These are phyloP conservation scores for Chrysomallon squamiferum DNA, from an alignment of 1,140 invertebrate species.

Conservation along the genomic window DNA sequence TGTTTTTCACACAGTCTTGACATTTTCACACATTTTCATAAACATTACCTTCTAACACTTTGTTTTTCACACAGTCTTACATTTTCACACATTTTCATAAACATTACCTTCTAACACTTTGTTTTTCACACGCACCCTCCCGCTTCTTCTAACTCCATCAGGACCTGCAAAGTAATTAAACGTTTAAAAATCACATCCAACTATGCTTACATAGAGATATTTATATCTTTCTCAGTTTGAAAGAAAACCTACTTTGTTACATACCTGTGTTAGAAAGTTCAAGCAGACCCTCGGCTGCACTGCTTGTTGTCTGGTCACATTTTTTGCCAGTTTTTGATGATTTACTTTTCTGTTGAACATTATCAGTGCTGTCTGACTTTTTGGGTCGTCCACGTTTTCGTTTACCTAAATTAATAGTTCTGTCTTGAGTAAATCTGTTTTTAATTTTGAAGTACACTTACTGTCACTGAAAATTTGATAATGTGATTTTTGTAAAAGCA, in stretches of 20 bases:
- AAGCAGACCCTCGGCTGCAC: slow-evolving; percentile 50
- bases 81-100: too few relatives aligned
- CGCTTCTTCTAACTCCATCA: slow-evolving; percentile 59
- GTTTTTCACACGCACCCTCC: slow-evolving; percentile 52
- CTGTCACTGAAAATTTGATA: too few relatives aligned
- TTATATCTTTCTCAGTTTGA: too few relatives aligned
- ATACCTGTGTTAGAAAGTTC: slow-evolving; percentile 54
- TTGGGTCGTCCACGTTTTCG: slow-evolving; percentile 54
- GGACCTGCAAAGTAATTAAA: slow-evolving; percentile 40
- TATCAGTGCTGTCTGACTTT: slow-evolving; percentile 15
- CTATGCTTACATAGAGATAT: too few relatives aligned
- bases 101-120: slow-evolving; percentile 57
- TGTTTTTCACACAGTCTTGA: too few relatives aligned
- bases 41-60: too few relatives aligned
- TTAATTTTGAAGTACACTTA: too few relatives aligned
- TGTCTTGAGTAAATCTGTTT: too few relatives aligned
- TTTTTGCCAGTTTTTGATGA: not conserved
- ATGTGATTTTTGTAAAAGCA: too few relatives aligned
- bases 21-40: too few relatives aligned
- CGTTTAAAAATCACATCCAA: not conserved
- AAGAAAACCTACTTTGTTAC: not conserved
- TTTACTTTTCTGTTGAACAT: not conserved
- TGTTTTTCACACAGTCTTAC: too few relatives aligned
- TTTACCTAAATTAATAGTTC: slow-evolving; percentile 34
- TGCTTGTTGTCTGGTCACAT: slow-evolving; percentile 33